Percentiles rank a stretch among this genome's conserved stretches.
Conservation (phyloP, 1,140 invertebrate genomes). For the Drosophila pandora region DNA sequence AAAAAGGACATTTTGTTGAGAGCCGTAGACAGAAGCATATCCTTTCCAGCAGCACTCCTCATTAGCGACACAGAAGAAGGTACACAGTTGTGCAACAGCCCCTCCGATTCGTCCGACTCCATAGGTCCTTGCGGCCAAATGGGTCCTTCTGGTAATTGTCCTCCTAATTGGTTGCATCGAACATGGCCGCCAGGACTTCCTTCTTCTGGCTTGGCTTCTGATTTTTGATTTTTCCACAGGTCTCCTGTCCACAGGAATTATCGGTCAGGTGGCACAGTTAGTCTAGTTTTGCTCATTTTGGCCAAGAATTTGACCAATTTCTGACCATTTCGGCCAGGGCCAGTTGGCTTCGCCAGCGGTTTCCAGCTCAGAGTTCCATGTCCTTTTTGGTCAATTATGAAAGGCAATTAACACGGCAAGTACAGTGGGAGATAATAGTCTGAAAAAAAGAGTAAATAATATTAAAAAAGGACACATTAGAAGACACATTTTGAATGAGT, state of each 20-base stretch:
- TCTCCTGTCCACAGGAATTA: constrained; percentile 18
- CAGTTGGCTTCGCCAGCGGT: neutral
- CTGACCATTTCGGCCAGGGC: neutral
- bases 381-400: constrained; percentile 57
- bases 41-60: too few species aligned
- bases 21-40: too few species aligned
- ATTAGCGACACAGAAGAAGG: too few species aligned
- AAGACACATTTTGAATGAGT: too few species aligned
- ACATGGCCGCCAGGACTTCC: constrained; percentile 5
- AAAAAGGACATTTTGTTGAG: too few species aligned
- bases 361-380: constrained; percentile 1
- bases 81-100: too few species aligned
- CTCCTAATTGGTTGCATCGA: constrained; percentile 70
- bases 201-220: neutral
- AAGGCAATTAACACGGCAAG: constrained; percentile 50
- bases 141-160: constrained; percentile 55
- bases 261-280: neutral
- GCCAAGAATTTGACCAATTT: neutral
- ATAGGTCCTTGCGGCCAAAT: too few species aligned
- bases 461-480: too few species aligned
- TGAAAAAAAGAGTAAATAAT: too few species aligned
- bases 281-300: neutral
- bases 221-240: neutral
- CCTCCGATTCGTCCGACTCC: too few species aligned
- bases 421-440: neutral